A percentile compares a stretch with the other conserved stretches of the same genome.
Evolutionary conservation across 2,797 vertebrate genomes (phyloP).

Genomic region (Falco naumanni): DNA sequence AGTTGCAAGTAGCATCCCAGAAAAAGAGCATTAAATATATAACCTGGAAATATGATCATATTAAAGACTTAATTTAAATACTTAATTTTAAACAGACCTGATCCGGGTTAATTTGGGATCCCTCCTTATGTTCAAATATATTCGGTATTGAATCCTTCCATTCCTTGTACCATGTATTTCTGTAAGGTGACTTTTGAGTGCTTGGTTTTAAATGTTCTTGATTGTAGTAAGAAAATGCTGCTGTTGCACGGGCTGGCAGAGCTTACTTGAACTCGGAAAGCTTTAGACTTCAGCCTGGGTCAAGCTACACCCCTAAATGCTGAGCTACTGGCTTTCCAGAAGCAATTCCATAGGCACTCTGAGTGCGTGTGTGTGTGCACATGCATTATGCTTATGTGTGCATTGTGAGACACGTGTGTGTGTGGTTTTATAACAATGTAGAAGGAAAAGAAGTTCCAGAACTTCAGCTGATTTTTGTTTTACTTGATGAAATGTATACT

Average conservation of each 20-base stretch:
- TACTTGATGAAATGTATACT: neutral
- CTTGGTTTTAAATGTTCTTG: neutral
- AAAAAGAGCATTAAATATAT: neutral
- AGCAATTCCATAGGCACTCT: neutral
- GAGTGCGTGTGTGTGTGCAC: too few species aligned
- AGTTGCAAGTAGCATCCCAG: neutral
- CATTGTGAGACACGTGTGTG: neutral
- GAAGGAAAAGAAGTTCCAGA: neutral
- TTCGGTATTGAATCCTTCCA: neutral
- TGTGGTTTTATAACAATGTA: neutral
- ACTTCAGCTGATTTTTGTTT: neutral
- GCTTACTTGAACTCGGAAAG: fast-evolving
- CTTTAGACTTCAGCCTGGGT: neutral
- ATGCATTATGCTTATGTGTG: fast-evolving
- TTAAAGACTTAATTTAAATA: neutral
- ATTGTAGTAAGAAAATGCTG: neutral
- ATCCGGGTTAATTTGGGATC: neutral
- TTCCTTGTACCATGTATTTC: neutral
- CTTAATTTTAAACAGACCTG: neutral
- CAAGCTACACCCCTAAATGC: neutral
- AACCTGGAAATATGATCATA: neutral
- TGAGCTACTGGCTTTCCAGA: neutral
- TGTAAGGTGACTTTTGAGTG: neutral
- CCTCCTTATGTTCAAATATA: neutral
- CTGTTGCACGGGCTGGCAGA: neutral